A percentile compares a stretch with the other conserved stretches of the same genome.
These are phyloP conservation scores for Megaceryle torquata DNA, from an alignment of 2,113 vertebrate genomes.

Conservation along the genomic window DNA sequence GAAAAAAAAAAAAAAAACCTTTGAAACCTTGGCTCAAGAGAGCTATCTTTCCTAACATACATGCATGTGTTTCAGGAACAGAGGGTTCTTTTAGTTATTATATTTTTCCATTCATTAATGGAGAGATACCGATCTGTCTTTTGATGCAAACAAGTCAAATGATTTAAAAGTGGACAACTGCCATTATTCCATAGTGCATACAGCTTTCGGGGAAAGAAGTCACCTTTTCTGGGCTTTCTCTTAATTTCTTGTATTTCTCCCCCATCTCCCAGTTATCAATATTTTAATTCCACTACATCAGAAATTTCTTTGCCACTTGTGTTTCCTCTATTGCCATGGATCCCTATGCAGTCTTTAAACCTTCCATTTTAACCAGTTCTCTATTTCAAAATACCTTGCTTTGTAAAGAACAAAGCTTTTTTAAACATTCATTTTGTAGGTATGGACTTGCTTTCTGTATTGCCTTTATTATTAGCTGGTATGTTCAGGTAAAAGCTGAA, in stretches of 20 bases:
- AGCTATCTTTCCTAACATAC: neutral
- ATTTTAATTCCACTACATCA: neutral
- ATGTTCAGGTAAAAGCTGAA: constrained; percentile 34
- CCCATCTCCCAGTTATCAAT: neutral
- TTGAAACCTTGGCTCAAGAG: neutral
- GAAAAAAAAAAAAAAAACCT: too few relatives aligned
- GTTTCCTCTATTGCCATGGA: neutral
- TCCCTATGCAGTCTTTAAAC: constrained; percentile 5
- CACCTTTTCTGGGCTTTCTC: neutral
- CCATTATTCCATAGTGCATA: neutral
- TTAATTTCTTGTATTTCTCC: neutral
- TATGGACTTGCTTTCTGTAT: neutral
- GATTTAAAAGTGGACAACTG: neutral
- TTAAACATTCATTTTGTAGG: neutral
- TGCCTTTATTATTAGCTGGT: constrained; percentile 17
- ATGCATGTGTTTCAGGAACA: neutral
- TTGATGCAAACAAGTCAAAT: neutral
- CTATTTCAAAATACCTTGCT: neutral
- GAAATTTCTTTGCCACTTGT: neutral
- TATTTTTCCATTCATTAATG: neutral
- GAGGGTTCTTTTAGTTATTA: neutral
- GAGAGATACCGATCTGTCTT: neutral
- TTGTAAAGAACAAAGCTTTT: constrained; percentile 7
- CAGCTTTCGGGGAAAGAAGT: neutral
- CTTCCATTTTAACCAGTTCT: neutral